Evolutionary conservation across 2,113 vertebrate genomes (phyloP), one percentile per base, ranked within the genome.

Genomic region (Gallinago jamesoni): DNA sequence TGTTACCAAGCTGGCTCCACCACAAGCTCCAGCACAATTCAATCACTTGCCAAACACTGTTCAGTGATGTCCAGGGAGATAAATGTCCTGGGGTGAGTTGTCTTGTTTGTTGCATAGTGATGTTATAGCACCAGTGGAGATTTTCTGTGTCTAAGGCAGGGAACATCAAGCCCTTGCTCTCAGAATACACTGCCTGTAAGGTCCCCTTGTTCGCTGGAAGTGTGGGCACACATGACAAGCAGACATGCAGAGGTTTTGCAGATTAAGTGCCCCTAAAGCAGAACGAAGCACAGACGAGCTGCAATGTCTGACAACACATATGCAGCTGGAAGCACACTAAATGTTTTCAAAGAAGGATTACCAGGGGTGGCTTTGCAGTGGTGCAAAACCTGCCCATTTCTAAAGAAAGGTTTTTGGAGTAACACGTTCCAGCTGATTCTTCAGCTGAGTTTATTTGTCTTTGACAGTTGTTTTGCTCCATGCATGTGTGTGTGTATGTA

Each of bases 211-310:
- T 69, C 33, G 22, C 33, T 50, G 14, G 27, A 75, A 59, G 19
- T 14, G 15, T 20, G 10, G 31, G 47, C 39, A 45, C 1, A 0
- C 33, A 12, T 3, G 4, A 28, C 12, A 39, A 33, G n/a, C 21
- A 27, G 17, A 27, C 4, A 76, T 72, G 50, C 74, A 84, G 52
- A 50, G 25, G 19, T 8, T 59, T 39, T 25, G 56, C 11, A 52
- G 50, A 60, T 55, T n/a, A 72, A 50, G 31, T 35, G 45, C 14
- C 31, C 13, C 27, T 79, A 11, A 74, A 66, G 24, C 9, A 64
- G 62, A 60, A 80, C 12, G 33, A 84, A 76, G 25, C 19, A 23
- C 63, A 41, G 73, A 48, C 2, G 2, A 84, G n/a, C 15, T 20
- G 28, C 33, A 10, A 11, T 27, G 28, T 21, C 28, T 45, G 41